Conservation (phyloP, 2,888 invertebrate species). For the Leptinotarsa peninsularis region DNA sequence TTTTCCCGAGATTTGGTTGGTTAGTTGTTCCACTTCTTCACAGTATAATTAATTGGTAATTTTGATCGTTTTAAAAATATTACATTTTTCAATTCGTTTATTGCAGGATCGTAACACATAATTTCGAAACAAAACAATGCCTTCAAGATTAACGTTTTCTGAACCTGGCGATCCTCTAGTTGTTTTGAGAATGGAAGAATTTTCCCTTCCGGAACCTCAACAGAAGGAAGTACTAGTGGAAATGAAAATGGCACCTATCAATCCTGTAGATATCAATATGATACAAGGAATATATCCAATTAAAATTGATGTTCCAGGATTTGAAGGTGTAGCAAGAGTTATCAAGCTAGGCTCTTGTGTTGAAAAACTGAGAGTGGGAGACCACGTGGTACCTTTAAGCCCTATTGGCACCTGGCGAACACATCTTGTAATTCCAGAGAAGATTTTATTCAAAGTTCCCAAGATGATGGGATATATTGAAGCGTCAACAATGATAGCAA, state of each 20-base stretch:
- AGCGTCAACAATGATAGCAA: conserved; percentile 93
- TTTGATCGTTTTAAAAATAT: too few species aligned
- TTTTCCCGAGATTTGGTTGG: too few species aligned
- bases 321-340: conserved; percentile 93
- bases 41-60: too few species aligned
- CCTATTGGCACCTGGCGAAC: conserved; percentile 90
- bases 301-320: conserved; percentile 86
- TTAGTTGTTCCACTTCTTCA: too few species aligned
- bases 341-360: conserved; percentile 76
- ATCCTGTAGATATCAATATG: conserved; percentile 98
- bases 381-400: conserved; percentile 84
- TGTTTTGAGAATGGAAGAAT: too few species aligned
- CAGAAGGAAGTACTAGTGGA: conserved; percentile 78
- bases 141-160: too few species aligned
- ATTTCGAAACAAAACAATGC: too few species aligned
- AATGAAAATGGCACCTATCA: conserved; percentile 91
- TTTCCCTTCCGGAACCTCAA: too few species aligned
- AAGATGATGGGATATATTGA: conserved; percentile 77
- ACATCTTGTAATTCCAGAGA: conserved; percentile 68
- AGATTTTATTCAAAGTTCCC: conserved; percentile 77
- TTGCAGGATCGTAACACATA: too few species aligned
- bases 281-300: conserved; percentile 91
- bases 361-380: conserved; percentile 73
- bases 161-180: too few species aligned
- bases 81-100: too few species aligned